A percentile compares a stretch with the other conserved stretches of the same genome.
phyloP scores from a whole-genome alignment of 53 echinoderm and acorn worm genomes.

The Crossaster papposus region DNA sequence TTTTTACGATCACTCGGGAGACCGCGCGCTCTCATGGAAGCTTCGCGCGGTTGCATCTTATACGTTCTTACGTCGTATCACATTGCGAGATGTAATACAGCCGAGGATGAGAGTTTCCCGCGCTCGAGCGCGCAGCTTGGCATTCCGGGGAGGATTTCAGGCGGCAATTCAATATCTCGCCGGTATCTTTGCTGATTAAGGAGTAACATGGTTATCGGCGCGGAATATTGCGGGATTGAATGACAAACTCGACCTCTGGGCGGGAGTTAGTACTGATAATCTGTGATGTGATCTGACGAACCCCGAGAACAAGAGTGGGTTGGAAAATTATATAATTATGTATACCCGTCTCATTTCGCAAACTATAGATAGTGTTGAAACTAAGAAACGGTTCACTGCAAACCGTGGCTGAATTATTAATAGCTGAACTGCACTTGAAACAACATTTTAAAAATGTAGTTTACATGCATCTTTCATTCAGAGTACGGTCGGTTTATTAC shows the following conservation, averaged over 20 bases:
- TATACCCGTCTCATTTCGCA: too few relatives aligned
- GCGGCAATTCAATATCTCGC: neutral
- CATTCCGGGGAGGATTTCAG: slow-evolving; percentile 1
- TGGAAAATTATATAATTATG: neutral
- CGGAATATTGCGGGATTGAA: neutral
- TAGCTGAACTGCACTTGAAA: too few relatives aligned
- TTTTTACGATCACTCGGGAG: neutral
- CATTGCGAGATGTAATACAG: too few relatives aligned
- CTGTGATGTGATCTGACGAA: neutral
- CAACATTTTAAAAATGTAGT: too few relatives aligned
- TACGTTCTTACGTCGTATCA: too few relatives aligned
- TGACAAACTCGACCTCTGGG: neutral
- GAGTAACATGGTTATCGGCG: slow-evolving; percentile 15
- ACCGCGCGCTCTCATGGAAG: neutral
- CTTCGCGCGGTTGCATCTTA: neutral
- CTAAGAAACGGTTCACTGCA: too few relatives aligned
- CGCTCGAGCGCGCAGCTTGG: neutral
- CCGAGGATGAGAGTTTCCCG: too few relatives aligned
- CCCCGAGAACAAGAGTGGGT: neutral
- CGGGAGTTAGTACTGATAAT: neutral
- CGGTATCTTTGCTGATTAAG: slow-evolving; percentile 23
- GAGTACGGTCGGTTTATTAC: too few relatives aligned
- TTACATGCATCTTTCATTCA: too few relatives aligned
- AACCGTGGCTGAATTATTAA: too few relatives aligned
- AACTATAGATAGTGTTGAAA: too few relatives aligned